phyloP scores from a whole-genome alignment of 2,888 invertebrate species.

The Scaptomyza parva region DNA sequence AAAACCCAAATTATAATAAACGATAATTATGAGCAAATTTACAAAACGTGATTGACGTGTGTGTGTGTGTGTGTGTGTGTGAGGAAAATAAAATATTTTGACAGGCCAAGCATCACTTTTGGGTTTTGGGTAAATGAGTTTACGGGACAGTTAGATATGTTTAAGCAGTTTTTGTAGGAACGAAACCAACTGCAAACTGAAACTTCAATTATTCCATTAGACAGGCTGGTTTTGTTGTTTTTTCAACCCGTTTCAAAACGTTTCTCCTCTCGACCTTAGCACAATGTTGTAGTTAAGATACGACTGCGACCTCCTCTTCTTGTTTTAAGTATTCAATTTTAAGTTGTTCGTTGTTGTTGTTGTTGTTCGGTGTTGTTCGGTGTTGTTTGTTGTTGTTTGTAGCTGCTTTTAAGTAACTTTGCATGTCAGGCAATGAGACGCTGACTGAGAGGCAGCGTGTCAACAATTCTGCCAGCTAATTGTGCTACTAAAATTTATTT shows the following conservation, averaged over 20 bases:
- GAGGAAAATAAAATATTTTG: constrained; percentile 39
- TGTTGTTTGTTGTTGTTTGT: constrained; percentile 9
- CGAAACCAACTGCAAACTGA: constrained; percentile 7
- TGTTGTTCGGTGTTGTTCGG: constrained; percentile 23
- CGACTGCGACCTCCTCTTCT: constrained; percentile 56
- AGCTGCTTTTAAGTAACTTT: constrained; percentile 71
- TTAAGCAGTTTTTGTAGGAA: constrained; percentile 8
- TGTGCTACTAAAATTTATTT: constrained; percentile 72
- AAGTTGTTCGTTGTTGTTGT: constrained; percentile 16
- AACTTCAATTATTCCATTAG: constrained; percentile 45
- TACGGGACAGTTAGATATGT: background rate
- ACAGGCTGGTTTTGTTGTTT: constrained; percentile 6
- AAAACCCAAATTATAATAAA: constrained; percentile 39
- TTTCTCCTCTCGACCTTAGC: constrained; percentile 39
- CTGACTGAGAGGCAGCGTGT: constrained; percentile 58
- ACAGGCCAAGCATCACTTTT: constrained; percentile 44
- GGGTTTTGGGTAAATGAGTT: constrained; percentile 3
- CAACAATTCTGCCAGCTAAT: constrained; percentile 72
- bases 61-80: constrained; percentile 38
- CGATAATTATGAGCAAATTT: constrained; percentile 56
- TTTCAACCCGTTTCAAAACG: constrained; percentile 27
- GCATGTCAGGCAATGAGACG: constrained; percentile 66
- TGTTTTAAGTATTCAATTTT: constrained; percentile 45
- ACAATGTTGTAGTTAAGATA: constrained; percentile 46
- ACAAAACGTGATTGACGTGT: constrained; percentile 57